Evolutionary conservation across 1,140 invertebrate species (phyloP).

Genomic region (Drosophila chauvacae): DNA sequence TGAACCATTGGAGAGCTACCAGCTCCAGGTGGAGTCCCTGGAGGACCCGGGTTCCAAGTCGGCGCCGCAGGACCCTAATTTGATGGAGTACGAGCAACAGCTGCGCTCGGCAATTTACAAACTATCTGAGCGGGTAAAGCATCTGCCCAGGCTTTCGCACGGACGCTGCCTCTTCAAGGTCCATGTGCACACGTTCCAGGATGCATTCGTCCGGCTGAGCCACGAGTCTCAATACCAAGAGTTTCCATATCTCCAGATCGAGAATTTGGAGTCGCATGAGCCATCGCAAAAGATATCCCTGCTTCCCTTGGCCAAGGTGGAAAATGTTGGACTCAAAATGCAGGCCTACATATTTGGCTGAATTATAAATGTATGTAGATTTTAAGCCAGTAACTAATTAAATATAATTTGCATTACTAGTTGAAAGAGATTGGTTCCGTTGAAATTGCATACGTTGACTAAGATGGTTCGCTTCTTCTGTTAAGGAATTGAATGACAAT

Average conservation of each 20-base stretch:
- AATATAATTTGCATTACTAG: conserved; percentile 14
- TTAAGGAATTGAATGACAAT: conserved; percentile 8
- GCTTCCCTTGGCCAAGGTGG: conserved; percentile 55
- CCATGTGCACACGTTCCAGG: conserved; percentile 71
- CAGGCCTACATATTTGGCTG: conserved; percentile 46
- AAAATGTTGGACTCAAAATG: conserved; percentile 62
- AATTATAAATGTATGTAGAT: conserved; percentile 15
- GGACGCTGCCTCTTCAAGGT: conserved; percentile 67
- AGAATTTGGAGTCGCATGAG: background rate
- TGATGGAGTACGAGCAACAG: conserved; percentile 73
- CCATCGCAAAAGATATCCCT: conserved; percentile 20
- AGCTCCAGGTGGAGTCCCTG: conserved; percentile 22
- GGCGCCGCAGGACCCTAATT: conserved; percentile 27
- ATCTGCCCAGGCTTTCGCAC: conserved; percentile 51
- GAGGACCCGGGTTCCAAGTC: conserved; percentile 4
- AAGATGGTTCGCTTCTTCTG: background rate
- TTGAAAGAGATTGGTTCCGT: conserved; percentile 25
- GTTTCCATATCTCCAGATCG: conserved; percentile 73
- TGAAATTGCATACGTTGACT: conserved; percentile 10
- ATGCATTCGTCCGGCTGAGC: conserved; percentile 56
- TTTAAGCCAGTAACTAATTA: conserved; percentile 13
- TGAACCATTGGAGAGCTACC: conserved; percentile 55
- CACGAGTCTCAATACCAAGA: conserved; percentile 74
- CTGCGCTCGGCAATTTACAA: conserved; percentile 63
- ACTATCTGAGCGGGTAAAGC: conserved; percentile 63